A percentile compares a stretch with the other conserved stretches of the same genome.
Evolutionary conservation across 2,888 invertebrate genomes (phyloP).

Genomic region (Coelogynopora nodosa): DNA sequence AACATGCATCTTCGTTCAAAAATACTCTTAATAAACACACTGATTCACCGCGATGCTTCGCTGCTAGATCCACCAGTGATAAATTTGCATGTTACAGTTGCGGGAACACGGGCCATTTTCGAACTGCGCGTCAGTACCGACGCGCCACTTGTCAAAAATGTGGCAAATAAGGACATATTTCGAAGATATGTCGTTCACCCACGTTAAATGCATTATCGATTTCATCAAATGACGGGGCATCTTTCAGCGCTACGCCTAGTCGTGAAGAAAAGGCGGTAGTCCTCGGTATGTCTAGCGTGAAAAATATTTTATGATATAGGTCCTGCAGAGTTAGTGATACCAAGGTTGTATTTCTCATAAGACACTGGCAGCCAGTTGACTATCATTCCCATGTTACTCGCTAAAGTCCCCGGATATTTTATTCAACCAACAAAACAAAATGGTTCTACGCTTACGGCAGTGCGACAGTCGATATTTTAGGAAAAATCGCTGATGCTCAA

Average conservation of each 20-base stretch:
- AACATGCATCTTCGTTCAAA: too few species aligned
- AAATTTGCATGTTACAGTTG: background rate
- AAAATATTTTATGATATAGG: background rate
- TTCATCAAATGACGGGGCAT: background rate
- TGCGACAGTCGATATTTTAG: background rate
- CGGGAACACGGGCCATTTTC: background rate
- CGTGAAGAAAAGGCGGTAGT: background rate
- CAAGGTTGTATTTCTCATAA: background rate
- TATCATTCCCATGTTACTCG: background rate
- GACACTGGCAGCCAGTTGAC: background rate
- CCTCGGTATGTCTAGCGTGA: background rate
- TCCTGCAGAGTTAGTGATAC: background rate
- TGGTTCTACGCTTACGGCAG: too few species aligned
- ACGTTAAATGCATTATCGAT: background rate
- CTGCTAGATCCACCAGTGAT: background rate
- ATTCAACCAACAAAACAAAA: background rate
- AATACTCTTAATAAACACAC: too few species aligned
- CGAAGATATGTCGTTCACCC: background rate
- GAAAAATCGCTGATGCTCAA: background rate
- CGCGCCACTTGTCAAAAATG: background rate
- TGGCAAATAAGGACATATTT: background rate
- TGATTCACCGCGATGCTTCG: background rate
- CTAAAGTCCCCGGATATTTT: background rate
- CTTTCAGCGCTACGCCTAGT: background rate
- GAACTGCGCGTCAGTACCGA: background rate